Conservation (phyloP, 2,797 vertebrate genomes). For the Sylvilagus floridanus region DNA sequence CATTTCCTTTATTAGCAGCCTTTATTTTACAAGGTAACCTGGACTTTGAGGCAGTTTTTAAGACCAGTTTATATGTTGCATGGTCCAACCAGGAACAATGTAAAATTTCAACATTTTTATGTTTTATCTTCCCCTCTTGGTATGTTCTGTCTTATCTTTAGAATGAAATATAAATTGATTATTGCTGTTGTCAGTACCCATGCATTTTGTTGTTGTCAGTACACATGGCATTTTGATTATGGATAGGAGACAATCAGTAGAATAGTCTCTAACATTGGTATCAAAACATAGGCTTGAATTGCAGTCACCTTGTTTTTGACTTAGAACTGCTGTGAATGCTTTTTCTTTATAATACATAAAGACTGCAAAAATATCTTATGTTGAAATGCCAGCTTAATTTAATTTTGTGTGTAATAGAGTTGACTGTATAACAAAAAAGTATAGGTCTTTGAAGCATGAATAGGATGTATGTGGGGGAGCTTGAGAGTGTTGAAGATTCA, state of each 20-base stretch:
- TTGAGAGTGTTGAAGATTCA: neutral
- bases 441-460: neutral
- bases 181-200: slow-evolving; percentile 30
- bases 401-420: slow-evolving; percentile 21
- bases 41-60: slow-evolving; percentile 16
- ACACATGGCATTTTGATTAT: slow-evolving; percentile 44
- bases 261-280: neutral
- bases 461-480: neutral
- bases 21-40: slow-evolving; percentile 45
- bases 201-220: slow-evolving; percentile 53
- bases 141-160: slow-evolving; percentile 10
- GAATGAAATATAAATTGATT: slow-evolving; percentile 45
- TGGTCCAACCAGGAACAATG: slow-evolving; percentile 6
- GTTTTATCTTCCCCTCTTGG: neutral
- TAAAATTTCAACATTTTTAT: slow-evolving; percentile 57
- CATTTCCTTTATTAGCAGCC: slow-evolving; percentile 7
- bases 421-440: neutral
- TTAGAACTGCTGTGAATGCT: neutral
- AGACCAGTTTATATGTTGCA: neutral
- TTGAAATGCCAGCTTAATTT: neutral
- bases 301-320: neutral
- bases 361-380: neutral
- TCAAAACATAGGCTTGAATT: neutral
- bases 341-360: neutral
- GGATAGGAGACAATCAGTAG: slow-evolving; percentile 26